These are phyloP conservation scores for Holacanthus passer DNA, from an alignment of 2,113 vertebrate species.

Conservation along the genomic window DNA sequence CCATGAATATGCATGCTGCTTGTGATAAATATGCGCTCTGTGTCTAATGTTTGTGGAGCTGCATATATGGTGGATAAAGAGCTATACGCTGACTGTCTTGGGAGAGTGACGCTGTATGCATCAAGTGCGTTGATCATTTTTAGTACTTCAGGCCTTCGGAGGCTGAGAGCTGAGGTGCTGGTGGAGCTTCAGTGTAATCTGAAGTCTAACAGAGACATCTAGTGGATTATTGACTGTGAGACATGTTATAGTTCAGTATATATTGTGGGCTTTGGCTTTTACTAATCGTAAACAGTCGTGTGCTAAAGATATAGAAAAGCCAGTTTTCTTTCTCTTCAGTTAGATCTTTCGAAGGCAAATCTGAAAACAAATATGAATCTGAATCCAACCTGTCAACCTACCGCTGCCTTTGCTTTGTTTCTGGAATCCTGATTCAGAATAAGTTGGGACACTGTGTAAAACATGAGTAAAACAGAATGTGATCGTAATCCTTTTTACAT, in stretches of 20 bases:
- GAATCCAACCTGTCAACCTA: neutral
- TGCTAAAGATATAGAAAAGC: no score
- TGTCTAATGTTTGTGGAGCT: conserved; percentile 73
- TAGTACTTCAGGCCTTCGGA: conserved; percentile 41
- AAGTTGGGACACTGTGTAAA: no score
- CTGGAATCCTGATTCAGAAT: no score
- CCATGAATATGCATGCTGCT: conserved; percentile 81
- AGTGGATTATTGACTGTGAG: conserved; percentile 54
- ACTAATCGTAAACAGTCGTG: neutral
- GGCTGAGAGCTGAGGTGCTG: conserved; percentile 13
- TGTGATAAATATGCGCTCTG: conserved; percentile 67
- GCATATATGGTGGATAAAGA: conserved; percentile 69
- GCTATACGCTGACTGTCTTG: conserved; percentile 59
- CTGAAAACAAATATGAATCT: no score
- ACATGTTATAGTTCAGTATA: neutral
- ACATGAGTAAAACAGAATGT: no score
- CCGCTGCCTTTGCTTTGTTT: neutral
- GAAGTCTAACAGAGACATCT: conserved; percentile 76
- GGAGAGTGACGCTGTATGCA: conserved; percentile 61
- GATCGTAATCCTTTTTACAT: no score
- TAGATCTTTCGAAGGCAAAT: no score
- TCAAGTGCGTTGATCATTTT: conserved; percentile 57
- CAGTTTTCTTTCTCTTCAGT: no score
- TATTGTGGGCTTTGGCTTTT: neutral
- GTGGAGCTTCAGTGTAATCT: conserved; percentile 9